Base-by-base conservation (phyloP, 2,113 vertebrate species). In the Misgurnus anguillicaudatus region DNA sequence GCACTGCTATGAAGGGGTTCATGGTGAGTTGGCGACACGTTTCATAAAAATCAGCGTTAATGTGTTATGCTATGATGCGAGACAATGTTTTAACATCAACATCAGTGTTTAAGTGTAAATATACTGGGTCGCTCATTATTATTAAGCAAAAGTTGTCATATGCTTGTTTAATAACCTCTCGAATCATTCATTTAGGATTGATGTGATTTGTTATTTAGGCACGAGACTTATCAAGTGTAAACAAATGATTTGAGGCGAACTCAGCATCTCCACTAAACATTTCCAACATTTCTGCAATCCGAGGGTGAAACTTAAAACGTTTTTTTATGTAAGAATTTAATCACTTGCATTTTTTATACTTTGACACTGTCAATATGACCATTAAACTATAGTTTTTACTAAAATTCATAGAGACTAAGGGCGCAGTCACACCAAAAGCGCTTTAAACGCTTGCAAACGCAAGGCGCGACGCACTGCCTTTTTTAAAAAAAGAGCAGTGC, bases 21-120 rank as follows among this genome's bases (percentile, higher is more conserved):
- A 85, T 1, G 87, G 80, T 62, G 65, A 73, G 80, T 86, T 39
- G 36, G 38, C 5, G 31, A 48, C 19, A 48, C 24, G 55, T 42
- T 16, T 73, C 85, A 75, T 48, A 55, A 6, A 45, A 57, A 57
- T 4, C 19, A 16, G 45, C 10, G 75, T 6, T 78, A 14, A n/a
- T 19, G 24, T 38, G 47, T 68, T 67, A 42, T 51, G 13, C 4
- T 14, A 14, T 51, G 24, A 45, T 31, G n/a, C 47, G 47, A 42
- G 17, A 31, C 1, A 51, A 24, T 47, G 17, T 66, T 68, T 57
- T 24, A 7, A 13, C 10, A 31, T 69, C 55, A 71, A 71, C 51
- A 24, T 41, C 53, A 0, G 38, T 58, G n/a, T 58, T 57, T 57
- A 11, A 11, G 36, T 11, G 14, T 14, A 16, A n/a, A 31, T 24